Evolutionary conservation across 35 echinoderm and acorn worm species (phyloP), one percentile per base, ranked within the genome.

Genomic region (Chiridota heheva): DNA sequence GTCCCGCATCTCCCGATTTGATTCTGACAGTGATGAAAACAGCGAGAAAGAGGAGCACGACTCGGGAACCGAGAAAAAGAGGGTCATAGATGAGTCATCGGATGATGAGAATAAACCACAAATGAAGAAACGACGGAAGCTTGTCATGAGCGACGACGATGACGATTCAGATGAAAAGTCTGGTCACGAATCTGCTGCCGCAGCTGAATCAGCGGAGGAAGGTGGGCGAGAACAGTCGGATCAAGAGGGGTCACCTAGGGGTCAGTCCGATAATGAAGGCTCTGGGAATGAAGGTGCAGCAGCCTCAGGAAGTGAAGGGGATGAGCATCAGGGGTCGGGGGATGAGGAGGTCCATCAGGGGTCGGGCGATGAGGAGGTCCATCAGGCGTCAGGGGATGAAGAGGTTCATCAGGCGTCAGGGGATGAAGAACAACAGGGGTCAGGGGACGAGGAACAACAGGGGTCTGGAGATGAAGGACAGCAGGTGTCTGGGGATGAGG

Each of bases 1-100:
- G 0, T 78, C 75, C 13, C 58, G 75, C 38, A 22, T 78, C 33
- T 58, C 58, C 22, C 16, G 7, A 36, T 60, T 78, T 49, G 75
- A 78, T 40, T n/a, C n/a, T n/a, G 55, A 61, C 37, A 61, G 55
- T 28, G 40, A 25, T 72, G 75, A 78, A 42, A 78, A 57, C 60
- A 53, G 22, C 48, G 69, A 59, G 5, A 84, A 69, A 15, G 41
- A 89, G 38, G 67, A 86, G 51, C 33, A 36, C 38, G 62, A 85
- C 10, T 17, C 49, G 2, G 28, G 49, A 46, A 78, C 39, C 10
- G 69, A 35, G 26, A 33, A 84, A 33, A 24, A 75, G 40, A 67
- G 38, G 43, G 78, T 33, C 36, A 70, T 41, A 77, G 87, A 59
- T 34, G 72, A 49, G 35, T 44, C 7, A 48, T 46, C 42, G 27